Evolutionary conservation across 2,113 vertebrate genomes (phyloP).

Genomic region (Dicerorhinus sumatrensis): DNA sequence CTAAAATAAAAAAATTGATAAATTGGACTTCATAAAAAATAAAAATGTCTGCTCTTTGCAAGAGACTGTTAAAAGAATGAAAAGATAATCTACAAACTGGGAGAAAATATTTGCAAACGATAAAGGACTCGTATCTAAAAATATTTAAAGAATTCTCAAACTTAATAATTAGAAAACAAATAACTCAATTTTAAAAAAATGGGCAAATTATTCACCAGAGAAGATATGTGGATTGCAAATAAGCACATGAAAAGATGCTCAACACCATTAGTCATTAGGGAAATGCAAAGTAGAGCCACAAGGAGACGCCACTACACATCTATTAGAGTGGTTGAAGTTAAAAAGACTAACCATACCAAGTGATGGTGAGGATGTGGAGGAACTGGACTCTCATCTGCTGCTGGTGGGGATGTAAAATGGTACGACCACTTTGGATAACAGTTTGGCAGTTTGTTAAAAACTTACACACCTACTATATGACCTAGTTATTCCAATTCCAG

Average conservation of each 20-base stretch:
- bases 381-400: too few relatives aligned
- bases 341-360: neutral
- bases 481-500: neutral
- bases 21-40: neutral
- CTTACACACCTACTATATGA: neutral
- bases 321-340: neutral
- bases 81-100: neutral
- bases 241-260: neutral
- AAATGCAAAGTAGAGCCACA: neutral
- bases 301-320: neutral
- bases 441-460: constrained; percentile 5
- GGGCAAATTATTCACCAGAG: neutral
- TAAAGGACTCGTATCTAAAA: neutral
- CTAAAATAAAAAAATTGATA: neutral
- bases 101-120: neutral
- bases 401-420: neutral
- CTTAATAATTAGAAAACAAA: neutral
- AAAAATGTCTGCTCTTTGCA: neutral
- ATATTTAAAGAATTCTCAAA: neutral
- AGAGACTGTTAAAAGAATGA: neutral
- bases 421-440: neutral
- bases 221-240: neutral
- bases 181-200: neutral
- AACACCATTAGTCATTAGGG: neutral
- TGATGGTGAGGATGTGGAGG: neutral